Evolutionary conservation across 2,888 invertebrate genomes (phyloP), one percentile per base, ranked within the genome.

Genomic region (Octodonta nipae): DNA sequence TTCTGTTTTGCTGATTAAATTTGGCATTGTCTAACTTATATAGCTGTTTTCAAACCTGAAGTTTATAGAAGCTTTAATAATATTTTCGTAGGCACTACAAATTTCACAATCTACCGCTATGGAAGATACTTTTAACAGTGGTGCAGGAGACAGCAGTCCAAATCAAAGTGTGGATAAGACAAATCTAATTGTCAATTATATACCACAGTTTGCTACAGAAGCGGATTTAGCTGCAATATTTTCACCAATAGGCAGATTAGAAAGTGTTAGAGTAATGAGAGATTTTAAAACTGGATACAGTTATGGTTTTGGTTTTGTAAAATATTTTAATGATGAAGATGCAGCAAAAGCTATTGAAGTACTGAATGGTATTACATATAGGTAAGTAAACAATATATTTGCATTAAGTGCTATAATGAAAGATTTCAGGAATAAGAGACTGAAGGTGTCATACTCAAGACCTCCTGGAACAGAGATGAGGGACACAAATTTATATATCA

Each of bases 231-330:
- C 81, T 57, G 78, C 81, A 43, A 77, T 92, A 68, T 93, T 93
- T 62, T 75, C 81, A 49, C 78, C 81, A 32, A 78, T 88, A 47
- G 92, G 92, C 30, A 82, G 84, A 13, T 76, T 93, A 28, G 88
- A 88, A 57, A 85, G 82, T 48, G 86, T 86, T 59, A 74, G 89
- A 50, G 85, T 93, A 49, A 88, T 88, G 86, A 80, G 83, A 63
- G 87, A 88, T 58, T 68, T 63, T 35, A 68, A 85, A 74, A 89
- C 91, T 61, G 89, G 89, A 29, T 92, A 92, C 68, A 91, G 91
- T 64, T 92, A 84, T 63, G 93, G 93, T 25, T 93, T 91, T 64
- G 93, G 91, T 24, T 93, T 93, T 64, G 88, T 92, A 27, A 91
- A 92, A 63, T 93, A 83, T 62, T 73, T 78, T 32, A 75, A 78